Evolutionary conservation across 1,140 invertebrate species (phyloP).

Genomic region (Drosophila obscura): DNA sequence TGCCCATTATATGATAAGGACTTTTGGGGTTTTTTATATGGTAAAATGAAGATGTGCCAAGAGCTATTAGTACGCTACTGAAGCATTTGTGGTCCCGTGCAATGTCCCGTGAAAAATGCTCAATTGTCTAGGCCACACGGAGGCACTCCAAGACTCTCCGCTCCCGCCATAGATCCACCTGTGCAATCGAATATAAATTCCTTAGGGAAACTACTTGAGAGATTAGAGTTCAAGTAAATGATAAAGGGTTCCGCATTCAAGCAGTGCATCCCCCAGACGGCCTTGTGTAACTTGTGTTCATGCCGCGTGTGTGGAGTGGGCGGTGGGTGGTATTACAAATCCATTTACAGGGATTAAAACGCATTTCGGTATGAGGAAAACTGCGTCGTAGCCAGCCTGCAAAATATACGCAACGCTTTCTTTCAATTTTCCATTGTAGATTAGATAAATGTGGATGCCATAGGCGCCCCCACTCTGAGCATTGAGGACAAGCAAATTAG

Average conservation of each 20-base stretch:
- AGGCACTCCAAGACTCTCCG: not conserved
- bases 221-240: constrained; percentile 28
- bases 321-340: constrained; percentile 17
- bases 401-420: not conserved
- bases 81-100: too few relatives aligned
- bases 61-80: too few relatives aligned
- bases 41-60: too few relatives aligned
- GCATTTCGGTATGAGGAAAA: constrained; percentile 9
- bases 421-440: constrained; percentile 3
- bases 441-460: constrained; percentile 37
- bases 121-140: too few relatives aligned
- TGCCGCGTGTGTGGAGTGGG: not conserved
- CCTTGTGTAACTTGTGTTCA: constrained; percentile 14
- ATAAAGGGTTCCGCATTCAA: not conserved
- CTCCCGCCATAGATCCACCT: constrained; percentile 1
- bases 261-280: constrained; percentile 10
- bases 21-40: constrained; percentile 4
- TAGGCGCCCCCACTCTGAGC: constrained; percentile 1
- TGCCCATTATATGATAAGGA: not conserved
- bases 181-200: constrained; percentile 17
- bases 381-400: constrained; percentile 13
- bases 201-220: constrained; percentile 32
- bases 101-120: too few relatives aligned
- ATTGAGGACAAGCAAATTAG: constrained; percentile 8
- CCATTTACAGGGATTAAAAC: constrained; percentile 12